These are phyloP conservation scores for Tokudaia tokunoshimensis DNA, from an alignment of 2,797 vertebrate genomes.

Conservation along the genomic window DNA sequence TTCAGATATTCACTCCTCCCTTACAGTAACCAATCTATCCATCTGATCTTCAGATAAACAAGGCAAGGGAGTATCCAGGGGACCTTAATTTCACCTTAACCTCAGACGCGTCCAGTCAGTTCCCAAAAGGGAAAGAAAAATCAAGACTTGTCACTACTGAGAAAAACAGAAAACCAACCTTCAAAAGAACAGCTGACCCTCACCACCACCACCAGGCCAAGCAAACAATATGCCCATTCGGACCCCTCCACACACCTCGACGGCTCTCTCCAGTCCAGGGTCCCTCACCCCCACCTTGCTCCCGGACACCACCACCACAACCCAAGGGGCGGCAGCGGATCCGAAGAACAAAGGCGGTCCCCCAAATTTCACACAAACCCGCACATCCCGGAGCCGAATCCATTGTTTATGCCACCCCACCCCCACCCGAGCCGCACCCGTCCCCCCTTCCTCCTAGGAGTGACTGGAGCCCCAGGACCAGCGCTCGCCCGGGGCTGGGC, in stretches of 20 bases:
- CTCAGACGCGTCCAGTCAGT: slow-evolving; percentile 45
- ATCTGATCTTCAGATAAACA: slow-evolving; percentile 79
- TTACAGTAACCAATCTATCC: slow-evolving; percentile 63
- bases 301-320: slow-evolving; percentile 40
- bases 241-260: background rate
- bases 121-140: slow-evolving; percentile 69
- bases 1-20: background rate
- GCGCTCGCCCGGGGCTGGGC: slow-evolving; percentile 44
- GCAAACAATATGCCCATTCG: slow-evolving; percentile 44
- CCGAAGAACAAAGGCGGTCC: slow-evolving; percentile 82
- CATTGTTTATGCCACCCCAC: slow-evolving; percentile 88
- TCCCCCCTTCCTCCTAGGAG: slow-evolving; percentile 51
- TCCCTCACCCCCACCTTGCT: slow-evolving; percentile 60
- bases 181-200: slow-evolving; percentile 45
- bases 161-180: slow-evolving; percentile 64
- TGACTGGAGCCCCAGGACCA: slow-evolving; percentile 68
- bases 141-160: slow-evolving; percentile 65
- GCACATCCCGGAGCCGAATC: slow-evolving; percentile 67
- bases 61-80: slow-evolving; percentile 48
- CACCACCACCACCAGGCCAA: slow-evolving; percentile 5
- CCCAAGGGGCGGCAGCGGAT: slow-evolving; percentile 49
- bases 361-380: slow-evolving; percentile 61
- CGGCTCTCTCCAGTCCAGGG: slow-evolving; percentile 7
- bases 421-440: slow-evolving; percentile 76
- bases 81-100: slow-evolving; percentile 64